Evolutionary conservation across 2,888 invertebrate species (phyloP), one percentile per base, ranked within the genome.

Genomic region (Electrophaes corylata): DNA sequence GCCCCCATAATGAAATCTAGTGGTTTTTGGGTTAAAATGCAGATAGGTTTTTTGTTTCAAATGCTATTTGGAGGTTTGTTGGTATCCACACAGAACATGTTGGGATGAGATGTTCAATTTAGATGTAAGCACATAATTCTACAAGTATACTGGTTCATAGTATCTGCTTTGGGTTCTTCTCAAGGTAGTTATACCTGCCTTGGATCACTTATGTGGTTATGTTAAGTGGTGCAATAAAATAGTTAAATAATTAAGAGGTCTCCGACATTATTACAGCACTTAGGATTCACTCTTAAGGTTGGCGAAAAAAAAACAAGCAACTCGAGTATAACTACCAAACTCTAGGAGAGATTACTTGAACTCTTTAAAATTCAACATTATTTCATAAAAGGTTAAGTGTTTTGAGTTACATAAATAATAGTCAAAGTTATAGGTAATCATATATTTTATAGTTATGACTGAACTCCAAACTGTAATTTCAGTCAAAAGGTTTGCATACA

Each of bases 401-500:
- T 16, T 16, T 20, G 40, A 10, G 20, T 41, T 12, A n/a, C n/a
- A n/a, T n/a, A n/a, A 6, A 41, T 8, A 5, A 12, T 20, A 11
- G 5, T 41, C 12, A 16, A 16, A 16, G 37, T 37, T 39, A 18
- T 39, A 37, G 14, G 16, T 37, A 39, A 14, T 26, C 12, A 16
- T 16, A 6, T 37, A 20, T 47, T 47, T 23, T 23, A 29, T 31
- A n/a, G n/a, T 46, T 33, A 18, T 18, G 18, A 29, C 31, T 33
- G 10, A 19, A 31, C 19, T 19, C 2, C 5, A 45, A 33, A 19
- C 19, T 49, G 48, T 49, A 18, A 29, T 49, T 2, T 29, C 37
- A 26, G 18, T 19, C 18, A 29, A 48, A 47, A 29, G 40, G 16
- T 46, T 49, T 41, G 49, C 40, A 49, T 49, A 31, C 49, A 49